Evolutionary conservation across 2,113 vertebrate species (phyloP).

Genomic region (Charadrius vociferus): DNA sequence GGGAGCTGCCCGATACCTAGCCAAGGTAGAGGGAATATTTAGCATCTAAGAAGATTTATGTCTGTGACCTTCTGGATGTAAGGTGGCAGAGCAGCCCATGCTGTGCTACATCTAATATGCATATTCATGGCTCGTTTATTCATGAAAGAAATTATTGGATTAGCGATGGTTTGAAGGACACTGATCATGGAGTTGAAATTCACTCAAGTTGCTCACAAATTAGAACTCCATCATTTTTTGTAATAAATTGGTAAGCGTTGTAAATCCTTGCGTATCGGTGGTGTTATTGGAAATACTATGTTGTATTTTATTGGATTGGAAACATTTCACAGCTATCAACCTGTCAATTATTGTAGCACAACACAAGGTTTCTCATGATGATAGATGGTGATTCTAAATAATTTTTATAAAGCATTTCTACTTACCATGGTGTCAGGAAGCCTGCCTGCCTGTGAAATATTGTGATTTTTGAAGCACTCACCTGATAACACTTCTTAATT

Average conservation of each 20-base stretch:
- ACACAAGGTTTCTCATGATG: slow-evolving; percentile 34
- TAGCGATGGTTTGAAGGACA: slow-evolving; percentile 57
- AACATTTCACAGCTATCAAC: slow-evolving; percentile 59
- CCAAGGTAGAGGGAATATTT: slow-evolving; percentile 3
- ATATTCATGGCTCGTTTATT: slow-evolving; percentile 67
- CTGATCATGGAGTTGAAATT: background rate
- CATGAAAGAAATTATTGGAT: slow-evolving; percentile 23
- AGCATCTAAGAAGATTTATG: slow-evolving; percentile 49
- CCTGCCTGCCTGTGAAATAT: slow-evolving; percentile 52
- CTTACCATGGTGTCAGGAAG: slow-evolving; percentile 44
- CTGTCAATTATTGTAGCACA: slow-evolving; percentile 61
- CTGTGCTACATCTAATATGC: slow-evolving; percentile 36
- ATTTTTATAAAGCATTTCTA: slow-evolving; percentile 65
- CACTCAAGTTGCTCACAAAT: slow-evolving; percentile 11
- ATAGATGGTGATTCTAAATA: slow-evolving; percentile 65
- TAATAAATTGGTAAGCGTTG: slow-evolving; percentile 1
- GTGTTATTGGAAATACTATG: slow-evolving; percentile 50
- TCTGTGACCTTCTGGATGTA: slow-evolving; percentile 38
- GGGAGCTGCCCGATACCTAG: background rate
- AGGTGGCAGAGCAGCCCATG: slow-evolving; percentile 53
- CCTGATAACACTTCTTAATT: slow-evolving; percentile 62
- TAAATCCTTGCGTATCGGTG: background rate
- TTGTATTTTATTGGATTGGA: slow-evolving; percentile 48
- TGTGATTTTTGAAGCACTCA: slow-evolving; percentile 63
- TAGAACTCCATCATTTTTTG: slow-evolving; percentile 1